Conservation (phyloP, 2,797 vertebrate genomes). For the Channa striata region DNA sequence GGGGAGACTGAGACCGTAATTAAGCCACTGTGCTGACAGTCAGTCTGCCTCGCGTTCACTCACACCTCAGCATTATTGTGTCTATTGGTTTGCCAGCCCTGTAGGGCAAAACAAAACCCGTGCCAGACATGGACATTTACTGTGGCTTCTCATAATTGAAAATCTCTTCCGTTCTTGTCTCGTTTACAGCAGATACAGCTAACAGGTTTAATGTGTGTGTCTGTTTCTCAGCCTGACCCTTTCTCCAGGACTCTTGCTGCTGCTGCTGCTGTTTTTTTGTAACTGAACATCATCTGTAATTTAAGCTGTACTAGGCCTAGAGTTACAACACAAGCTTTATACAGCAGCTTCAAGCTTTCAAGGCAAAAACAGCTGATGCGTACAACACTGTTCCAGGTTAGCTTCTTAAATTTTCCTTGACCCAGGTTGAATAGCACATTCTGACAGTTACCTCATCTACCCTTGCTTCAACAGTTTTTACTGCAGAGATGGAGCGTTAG, state of each 20-base stretch:
- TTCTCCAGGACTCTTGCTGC: slow-evolving; percentile 1
- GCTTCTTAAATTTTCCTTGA: slow-evolving; percentile 31
- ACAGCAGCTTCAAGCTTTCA: slow-evolving; percentile 36
- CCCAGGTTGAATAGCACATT: neutral
- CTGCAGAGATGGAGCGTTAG: neutral
- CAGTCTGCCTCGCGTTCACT: slow-evolving; percentile 54
- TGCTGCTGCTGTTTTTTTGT: slow-evolving; percentile 39
- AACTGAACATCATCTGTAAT: slow-evolving; percentile 60
- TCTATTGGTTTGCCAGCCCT: slow-evolving; percentile 43
- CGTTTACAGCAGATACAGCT: neutral
- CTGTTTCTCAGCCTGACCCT: slow-evolving; percentile 10
- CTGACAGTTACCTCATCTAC: neutral
- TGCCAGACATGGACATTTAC: slow-evolving; percentile 22
- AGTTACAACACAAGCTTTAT: slow-evolving; percentile 39
- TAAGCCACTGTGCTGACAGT: slow-evolving; percentile 76
- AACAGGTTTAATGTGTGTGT: neutral
- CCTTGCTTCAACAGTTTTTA: neutral
- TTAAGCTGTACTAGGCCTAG: slow-evolving; percentile 38
- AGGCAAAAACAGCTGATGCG: slow-evolving; percentile 54
- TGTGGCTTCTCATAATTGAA: slow-evolving; percentile 8
- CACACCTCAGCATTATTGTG: slow-evolving; percentile 64
- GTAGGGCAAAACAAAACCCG: slow-evolving; percentile 34
- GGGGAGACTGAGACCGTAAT: slow-evolving; percentile 73
- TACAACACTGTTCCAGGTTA: slow-evolving; percentile 20
- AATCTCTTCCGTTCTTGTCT: neutral